These are phyloP conservation scores for Podargus strigoides DNA, from an alignment of 2,797 vertebrate species.

Conservation along the genomic window DNA sequence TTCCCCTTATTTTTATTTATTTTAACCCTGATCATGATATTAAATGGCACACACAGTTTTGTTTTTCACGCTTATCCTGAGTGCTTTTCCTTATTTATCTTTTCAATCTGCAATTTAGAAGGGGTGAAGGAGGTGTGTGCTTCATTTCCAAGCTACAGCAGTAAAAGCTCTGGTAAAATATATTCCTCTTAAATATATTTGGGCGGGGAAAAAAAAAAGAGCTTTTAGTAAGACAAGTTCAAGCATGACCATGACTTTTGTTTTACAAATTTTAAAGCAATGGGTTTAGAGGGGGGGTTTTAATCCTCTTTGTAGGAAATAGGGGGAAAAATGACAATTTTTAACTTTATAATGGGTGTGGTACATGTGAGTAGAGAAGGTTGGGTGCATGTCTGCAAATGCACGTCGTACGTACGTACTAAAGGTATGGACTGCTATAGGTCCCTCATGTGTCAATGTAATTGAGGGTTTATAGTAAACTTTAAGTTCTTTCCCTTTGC, in stretches of 20 bases:
- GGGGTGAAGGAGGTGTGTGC: not conserved
- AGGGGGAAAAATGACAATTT: too few species aligned
- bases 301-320: not conserved
- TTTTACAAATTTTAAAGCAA: not conserved
- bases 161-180: not conserved
- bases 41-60: not conserved
- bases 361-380: accelerated
- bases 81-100: not conserved
- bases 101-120: not conserved
- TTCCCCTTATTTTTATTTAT: not conserved
- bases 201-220: too few species aligned
- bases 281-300: not conserved
- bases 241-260: not conserved
- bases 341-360: too few species aligned
- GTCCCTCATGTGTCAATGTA: not conserved
- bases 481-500: not conserved
- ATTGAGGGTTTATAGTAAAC: not conserved
- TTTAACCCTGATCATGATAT: not conserved
- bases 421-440: accelerated
- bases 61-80: not conserved
- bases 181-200: too few species aligned
- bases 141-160: not conserved
- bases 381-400: not conserved
- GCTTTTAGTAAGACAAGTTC: not conserved
- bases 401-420: accelerated